phyloP scores from a whole-genome alignment of 2,113 vertebrate species.

The Platycercus adscitus region DNA sequence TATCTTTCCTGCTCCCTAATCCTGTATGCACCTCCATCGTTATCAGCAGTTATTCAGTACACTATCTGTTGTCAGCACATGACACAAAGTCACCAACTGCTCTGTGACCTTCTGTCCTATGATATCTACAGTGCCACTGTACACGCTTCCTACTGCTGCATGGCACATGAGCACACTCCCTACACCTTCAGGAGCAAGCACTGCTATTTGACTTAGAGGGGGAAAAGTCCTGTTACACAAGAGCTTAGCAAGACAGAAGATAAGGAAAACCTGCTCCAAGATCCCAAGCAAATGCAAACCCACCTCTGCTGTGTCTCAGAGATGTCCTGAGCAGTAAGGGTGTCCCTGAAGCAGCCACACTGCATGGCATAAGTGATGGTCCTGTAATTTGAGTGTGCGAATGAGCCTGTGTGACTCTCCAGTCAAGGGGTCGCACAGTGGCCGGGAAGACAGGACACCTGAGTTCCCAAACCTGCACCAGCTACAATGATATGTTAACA shows the following conservation, averaged over 20 bases:
- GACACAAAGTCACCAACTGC: background rate
- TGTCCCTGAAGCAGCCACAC: background rate
- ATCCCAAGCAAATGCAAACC: background rate
- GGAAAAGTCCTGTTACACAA: background rate
- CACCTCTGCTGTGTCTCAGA: background rate
- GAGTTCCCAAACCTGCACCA: background rate
- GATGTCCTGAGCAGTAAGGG: background rate
- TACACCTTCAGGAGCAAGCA: background rate
- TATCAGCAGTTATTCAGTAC: background rate
- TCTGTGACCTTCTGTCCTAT: background rate
- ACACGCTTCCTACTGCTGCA: background rate
- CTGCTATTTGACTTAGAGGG: background rate
- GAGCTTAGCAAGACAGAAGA: background rate
- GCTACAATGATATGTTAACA: background rate
- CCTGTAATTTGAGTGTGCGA: background rate
- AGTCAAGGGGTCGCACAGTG: background rate
- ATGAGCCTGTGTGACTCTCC: background rate
- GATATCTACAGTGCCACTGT: background rate
- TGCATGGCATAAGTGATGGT: background rate
- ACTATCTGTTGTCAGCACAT: accelerated
- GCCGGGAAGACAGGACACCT: background rate
- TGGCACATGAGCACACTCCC: background rate
- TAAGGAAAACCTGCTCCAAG: background rate
- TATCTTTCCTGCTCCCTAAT: background rate
- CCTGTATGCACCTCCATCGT: background rate